A percentile compares a stretch with the other conserved stretches of the same genome.
Conservation (phyloP, 2,113 vertebrate species). For the Prietella phreatophila region DNA sequence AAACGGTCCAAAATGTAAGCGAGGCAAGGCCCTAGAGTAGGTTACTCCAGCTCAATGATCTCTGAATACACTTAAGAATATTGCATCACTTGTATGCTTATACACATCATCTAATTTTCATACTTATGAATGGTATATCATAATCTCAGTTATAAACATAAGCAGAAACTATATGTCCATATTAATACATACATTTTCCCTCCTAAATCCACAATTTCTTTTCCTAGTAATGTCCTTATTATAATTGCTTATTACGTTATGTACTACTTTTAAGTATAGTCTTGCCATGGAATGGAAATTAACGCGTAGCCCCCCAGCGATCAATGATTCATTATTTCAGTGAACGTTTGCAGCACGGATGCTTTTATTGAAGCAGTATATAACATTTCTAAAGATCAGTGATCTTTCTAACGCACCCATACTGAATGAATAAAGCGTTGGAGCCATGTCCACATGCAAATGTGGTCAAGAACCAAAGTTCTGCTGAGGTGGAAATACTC, state of each 20-base stretch:
- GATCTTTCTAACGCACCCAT: not conserved
- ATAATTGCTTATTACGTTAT: not conserved
- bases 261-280: not conserved
- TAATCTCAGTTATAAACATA: not conserved
- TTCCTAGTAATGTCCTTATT: not conserved
- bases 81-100: not conserved
- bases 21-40: not conserved
- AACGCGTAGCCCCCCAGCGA: not conserved
- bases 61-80: not conserved
- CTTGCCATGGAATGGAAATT: not conserved
- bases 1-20: not conserved
- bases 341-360: not conserved
- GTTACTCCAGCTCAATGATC: not conserved
- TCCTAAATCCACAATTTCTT: not conserved
- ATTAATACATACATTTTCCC: not conserved
- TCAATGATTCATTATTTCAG: not conserved
- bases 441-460: not conserved
- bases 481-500: not conserved
- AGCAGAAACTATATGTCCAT: not conserved
- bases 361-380: not conserved
- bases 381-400: not conserved
- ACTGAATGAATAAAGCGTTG: conserved; percentile 3
- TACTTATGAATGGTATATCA: not conserved
- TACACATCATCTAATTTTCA: not conserved
- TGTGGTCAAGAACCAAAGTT: not conserved